Evolutionary conservation across 2,797 vertebrate genomes (phyloP), one percentile per base, ranked within the genome.

Genomic region (Enteromius unitaeniatus): DNA sequence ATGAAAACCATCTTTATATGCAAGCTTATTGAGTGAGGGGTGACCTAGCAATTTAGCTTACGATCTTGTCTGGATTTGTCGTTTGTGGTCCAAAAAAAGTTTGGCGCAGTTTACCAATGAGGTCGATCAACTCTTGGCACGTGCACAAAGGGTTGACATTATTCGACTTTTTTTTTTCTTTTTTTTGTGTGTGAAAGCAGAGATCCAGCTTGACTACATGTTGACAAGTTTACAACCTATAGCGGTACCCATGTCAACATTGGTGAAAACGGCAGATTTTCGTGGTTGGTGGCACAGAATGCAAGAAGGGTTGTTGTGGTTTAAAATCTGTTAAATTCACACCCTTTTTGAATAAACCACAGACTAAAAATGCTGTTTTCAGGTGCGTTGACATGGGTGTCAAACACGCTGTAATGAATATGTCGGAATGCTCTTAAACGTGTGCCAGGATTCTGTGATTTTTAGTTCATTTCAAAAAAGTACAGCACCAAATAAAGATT

Each of bases 401-500:
- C 72, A 70, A 79, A 83, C 42, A 79, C 15, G 58, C 58, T 64
- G 53, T 42, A 65, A 42, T 40, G 64, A 60, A 72, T 21, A 55
- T 77, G 81, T 83, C 21, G 3, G 47, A 40, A 69, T 58, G 73
- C 72, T 82, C 81, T 42, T 67, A 65, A 62, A 23, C 4, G 49
- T 69, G 84, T 90, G 88, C 85, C 49, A 87, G 70, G 70, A 83
- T 77, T 86, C 67, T 45, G 13, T 47, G 45, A 14, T 13, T 45
- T 2, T 62, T 14, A 17, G 17, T 62, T 64, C 5, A 11, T 13
- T 28, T 64, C 0, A 8, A 47, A 82, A 83, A 84, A 83, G 68
- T 89, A 88, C 70, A 49, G 79, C 26, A 83, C 78, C 82, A 87
- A 90, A 91, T 69, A 85, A 37, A 14, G 8, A 69, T 73, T 45